Base-by-base conservation (phyloP, 2,888 invertebrate genomes). In the Idaea dimidiata region DNA sequence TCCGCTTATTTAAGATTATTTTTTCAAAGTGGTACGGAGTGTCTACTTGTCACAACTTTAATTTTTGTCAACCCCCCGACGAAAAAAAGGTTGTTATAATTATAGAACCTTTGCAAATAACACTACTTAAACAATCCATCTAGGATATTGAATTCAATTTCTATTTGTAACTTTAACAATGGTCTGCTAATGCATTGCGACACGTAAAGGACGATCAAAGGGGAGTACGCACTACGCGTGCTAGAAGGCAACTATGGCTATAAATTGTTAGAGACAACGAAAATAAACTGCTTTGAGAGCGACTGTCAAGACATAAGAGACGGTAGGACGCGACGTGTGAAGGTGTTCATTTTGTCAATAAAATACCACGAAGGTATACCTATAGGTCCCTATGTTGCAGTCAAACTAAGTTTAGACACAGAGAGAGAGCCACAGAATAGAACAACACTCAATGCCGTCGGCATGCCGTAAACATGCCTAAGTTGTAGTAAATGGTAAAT, bases 171-270 rank as follows among this genome's bases (percentile, higher is more conserved):
- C 43, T 43, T 10, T 14, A 43, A 43, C 43, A 43, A 43, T 33
- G 33, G 33, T 33, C 33, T 14, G 33, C 18, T 33, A 57, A 65
- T 58, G 55, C 55, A 59, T 43, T 14, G 43, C 43, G 43, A 43
- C 24, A 24, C 43, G 43, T 43, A 14, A 43, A 8, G 43, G 8
- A 43, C 43, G 43, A 43, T 43, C 43, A 43, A 43, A 43, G 43
- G 43, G 43, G 14, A 43, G 43, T 43, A 1, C 5, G 3, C 24
- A 24, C 1, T 24, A 43, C 14, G 43, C 14, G 10, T 43, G 8
- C 43, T 43, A n/a, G 7, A 10, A 14, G 43, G 43, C 10, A 43
- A 24, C 24, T 43, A 8, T 43, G 43, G 14, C 43, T 43, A 43
- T 43, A 43, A 43, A 43, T 43, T 14, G 43, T 14, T 14, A 10